phyloP scores from a whole-genome alignment of 2,888 invertebrate genomes.

The Ochropleura leucogaster region DNA sequence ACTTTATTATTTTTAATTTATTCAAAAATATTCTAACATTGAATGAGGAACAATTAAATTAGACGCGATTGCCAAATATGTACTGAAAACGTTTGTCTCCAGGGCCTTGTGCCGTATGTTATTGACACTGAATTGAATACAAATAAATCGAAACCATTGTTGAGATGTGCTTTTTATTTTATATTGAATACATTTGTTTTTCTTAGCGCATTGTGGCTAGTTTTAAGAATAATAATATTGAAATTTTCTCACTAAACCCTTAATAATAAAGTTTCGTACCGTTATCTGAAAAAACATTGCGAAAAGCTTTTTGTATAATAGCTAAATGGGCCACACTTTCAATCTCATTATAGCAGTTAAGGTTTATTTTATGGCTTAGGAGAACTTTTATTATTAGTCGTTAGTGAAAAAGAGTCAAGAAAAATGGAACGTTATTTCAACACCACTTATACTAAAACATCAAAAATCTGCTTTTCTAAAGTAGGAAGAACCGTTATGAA shows the following conservation, averaged over 20 bases:
- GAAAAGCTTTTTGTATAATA: neutral
- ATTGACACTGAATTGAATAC: conserved; percentile 57
- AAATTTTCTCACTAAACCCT: neutral
- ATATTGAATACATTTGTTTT: neutral
- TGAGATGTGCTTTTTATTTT: conserved; percentile 2
- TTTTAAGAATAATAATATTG: neutral
- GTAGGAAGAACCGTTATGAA: neutral
- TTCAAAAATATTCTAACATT: conserved; percentile 55
- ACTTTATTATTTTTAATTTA: conserved; percentile 55
- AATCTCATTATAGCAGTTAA: neutral
- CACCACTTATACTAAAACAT: neutral
- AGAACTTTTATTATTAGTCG: neutral
- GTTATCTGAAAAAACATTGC: neutral
- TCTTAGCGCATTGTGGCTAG: neutral
- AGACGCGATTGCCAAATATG: conserved; percentile 64
- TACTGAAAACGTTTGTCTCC: conserved; percentile 45
- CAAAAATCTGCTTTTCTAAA: neutral
- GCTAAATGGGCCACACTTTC: neutral
- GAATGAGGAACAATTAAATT: conserved; percentile 61
- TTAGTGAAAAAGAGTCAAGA: neutral
- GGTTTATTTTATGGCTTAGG: neutral
- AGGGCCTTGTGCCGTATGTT: conserved; percentile 49
- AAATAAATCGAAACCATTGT: conserved; percentile 49
- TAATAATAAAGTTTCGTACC: neutral
- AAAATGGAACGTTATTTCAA: neutral